These are phyloP conservation scores for Coreius guichenoti DNA, from an alignment of 2,797 vertebrate species.

Conservation along the genomic window DNA sequence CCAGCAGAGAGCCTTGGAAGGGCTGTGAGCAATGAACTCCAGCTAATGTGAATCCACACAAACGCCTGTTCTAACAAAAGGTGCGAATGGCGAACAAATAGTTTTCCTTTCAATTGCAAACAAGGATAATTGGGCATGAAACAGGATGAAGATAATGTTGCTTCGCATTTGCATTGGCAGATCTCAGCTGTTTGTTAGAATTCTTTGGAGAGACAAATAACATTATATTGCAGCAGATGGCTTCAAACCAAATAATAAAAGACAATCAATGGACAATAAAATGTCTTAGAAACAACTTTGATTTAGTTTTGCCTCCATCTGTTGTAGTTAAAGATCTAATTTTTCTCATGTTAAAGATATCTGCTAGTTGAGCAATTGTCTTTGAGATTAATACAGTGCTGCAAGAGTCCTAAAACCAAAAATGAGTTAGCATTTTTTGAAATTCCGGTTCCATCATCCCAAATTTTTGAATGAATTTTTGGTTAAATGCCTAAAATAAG, in stretches of 20 bases:
- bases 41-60: constrained; percentile 36
- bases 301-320: background rate
- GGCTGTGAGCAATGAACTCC: constrained; percentile 29
- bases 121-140: constrained; percentile 37
- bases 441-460: background rate
- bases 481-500: background rate
- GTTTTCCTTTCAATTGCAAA: constrained; percentile 31
- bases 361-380: background rate
- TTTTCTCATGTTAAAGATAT: background rate
- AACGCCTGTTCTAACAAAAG: constrained; percentile 21
- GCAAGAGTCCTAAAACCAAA: background rate
- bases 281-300: background rate
- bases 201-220: constrained; percentile 17
- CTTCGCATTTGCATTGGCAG: background rate
- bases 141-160: constrained; percentile 22
- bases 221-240: constrained; percentile 17
- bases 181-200: background rate
- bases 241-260: constrained; percentile 27
- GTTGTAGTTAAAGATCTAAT: background rate
- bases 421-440: background rate
- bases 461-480: background rate
- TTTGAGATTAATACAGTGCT: background rate
- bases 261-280: constrained; percentile 12
- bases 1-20: constrained; percentile 16
- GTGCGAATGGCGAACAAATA: background rate